phyloP scores from a whole-genome alignment of 2,113 vertebrate species.

The Cyprinus carpio region DNA sequence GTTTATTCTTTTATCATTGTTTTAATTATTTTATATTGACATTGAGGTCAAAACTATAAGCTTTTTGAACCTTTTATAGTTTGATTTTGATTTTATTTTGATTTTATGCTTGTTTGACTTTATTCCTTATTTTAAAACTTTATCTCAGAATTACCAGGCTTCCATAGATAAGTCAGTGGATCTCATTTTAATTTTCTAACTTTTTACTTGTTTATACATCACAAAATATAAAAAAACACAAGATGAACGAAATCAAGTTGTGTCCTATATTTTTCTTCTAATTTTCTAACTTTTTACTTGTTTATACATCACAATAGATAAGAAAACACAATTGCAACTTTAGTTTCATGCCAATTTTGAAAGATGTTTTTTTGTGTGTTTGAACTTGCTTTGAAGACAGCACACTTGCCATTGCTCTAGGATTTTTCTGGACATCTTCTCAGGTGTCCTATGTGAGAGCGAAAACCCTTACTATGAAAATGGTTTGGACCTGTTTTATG shows the following conservation, averaged over 20 bases:
- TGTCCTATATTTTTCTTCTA: too few species aligned
- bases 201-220: too few species aligned
- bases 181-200: neutral
- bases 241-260: neutral
- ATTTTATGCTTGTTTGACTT: too few species aligned
- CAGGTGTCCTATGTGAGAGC: neutral
- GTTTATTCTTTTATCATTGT: too few species aligned
- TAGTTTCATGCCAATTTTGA: neutral
- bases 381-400: neutral
- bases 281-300: too few species aligned
- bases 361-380: neutral
- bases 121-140: too few species aligned
- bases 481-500: neutral
- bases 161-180: neutral
- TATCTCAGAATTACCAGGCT: too few species aligned
- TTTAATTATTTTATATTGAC: too few species aligned
- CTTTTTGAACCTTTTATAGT: too few species aligned
- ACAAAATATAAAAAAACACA: neutral
- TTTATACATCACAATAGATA: neutral
- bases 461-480: neutral
- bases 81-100: too few species aligned
- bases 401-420: neutral
- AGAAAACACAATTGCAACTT: neutral
- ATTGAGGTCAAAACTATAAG: too few species aligned
- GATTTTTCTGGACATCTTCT: neutral